Evolutionary conservation across 2,113 vertebrate genomes (phyloP), one percentile per base, ranked within the genome.

Genomic region (Anarhynchus alexandrinus): DNA sequence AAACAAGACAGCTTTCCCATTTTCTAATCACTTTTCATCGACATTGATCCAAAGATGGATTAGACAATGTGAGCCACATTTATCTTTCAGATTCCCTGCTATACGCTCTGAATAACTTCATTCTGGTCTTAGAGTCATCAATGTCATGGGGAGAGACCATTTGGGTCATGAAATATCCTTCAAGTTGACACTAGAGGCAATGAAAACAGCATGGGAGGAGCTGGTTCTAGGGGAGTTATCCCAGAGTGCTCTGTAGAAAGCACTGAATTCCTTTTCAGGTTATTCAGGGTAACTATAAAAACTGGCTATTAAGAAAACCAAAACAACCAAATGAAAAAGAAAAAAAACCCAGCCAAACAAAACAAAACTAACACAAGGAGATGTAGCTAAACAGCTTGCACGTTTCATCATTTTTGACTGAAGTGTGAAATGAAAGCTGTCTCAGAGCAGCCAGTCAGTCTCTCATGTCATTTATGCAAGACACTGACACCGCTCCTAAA

Each of bases 11-110:
- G 40, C 69, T 91, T 86, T 93, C 57, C 65, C 52, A 71, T 94
- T 96, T 95, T 81, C 86, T 92, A 93, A 94, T 94, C 92, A 92
- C 95, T 95, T 92, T 81, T 90, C 55, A 62, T 90, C 2, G 5
- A 47, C 79, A 82, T 71, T 83, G 85, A 95, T 81, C 76, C 38
- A 30, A 71, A 83, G 92, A 93, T 87, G 83, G 77, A 91, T 93
- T 92, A 67, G 80, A 54, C 1, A 71, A n/a, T 1, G 0, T 72
- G 49, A 87, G 14, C 70, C 62, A 73, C 90, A 91, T 96, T 93
- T 82, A 38, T 95, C 87, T 94, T 95, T 83, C 55, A 30, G 38
- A 69, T 88, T 88, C 79, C 45, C 58, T 90, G 54, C 79, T 88
- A 26, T 59, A 4, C 0, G 0, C 47, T 90, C 91, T 95, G 83